phyloP scores from a whole-genome alignment of 2,797 vertebrate species.

The Rousettus madagascariensis region DNA sequence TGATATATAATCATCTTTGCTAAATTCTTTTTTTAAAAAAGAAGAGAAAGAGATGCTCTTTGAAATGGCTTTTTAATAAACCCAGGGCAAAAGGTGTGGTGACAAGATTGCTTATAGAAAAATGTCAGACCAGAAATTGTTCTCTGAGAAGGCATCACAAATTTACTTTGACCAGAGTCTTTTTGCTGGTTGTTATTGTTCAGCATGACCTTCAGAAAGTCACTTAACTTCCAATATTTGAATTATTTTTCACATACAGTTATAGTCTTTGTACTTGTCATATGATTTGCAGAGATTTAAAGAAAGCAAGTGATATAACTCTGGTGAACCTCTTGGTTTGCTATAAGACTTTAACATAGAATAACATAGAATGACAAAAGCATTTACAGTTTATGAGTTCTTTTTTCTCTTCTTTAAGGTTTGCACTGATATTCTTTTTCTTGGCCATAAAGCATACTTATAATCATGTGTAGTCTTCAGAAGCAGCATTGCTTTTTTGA shows the following conservation, averaged over 20 bases:
- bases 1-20: slow-evolving; percentile 36
- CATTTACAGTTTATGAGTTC: not conserved
- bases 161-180: slow-evolving; percentile 2
- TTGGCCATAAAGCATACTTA: not conserved
- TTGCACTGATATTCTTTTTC: not conserved
- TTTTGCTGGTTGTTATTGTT: not conserved
- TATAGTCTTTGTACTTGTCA: not conserved
- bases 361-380: not conserved
- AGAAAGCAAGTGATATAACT: not conserved
- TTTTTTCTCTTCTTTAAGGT: not conserved
- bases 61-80: slow-evolving; percentile 59
- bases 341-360: not conserved
- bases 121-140: slow-evolving; percentile 36
- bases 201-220: slow-evolving; percentile 1
- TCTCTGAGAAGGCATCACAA: not conserved
- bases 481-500: not conserved
- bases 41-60: slow-evolving; percentile 38
- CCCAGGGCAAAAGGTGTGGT: not conserved
- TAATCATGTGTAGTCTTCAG: not conserved
- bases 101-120: slow-evolving; percentile 43
- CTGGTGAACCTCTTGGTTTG: not conserved
- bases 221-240: not conserved
- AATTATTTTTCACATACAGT: not conserved
- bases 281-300: slow-evolving; percentile 14
- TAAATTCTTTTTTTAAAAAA: not conserved